Evolutionary conservation across 2,888 invertebrate genomes (phyloP).

Genomic region (Ectobius pallidus): DNA sequence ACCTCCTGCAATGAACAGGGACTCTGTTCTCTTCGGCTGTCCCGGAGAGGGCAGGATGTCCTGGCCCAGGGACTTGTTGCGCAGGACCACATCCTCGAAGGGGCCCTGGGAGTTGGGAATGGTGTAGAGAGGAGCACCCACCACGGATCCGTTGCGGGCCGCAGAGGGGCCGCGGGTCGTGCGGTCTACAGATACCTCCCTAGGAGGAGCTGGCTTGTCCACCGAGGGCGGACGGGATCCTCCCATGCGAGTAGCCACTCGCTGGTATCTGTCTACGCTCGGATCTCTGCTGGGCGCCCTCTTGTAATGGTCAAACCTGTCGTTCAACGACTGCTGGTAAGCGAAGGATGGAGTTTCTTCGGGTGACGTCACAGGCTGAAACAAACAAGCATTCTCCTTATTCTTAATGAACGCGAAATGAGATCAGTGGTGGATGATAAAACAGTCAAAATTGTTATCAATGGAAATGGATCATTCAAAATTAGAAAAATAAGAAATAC

Average conservation of each 20-base stretch:
- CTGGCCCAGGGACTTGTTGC: constrained; percentile 82
- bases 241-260: constrained; percentile 34
- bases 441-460: too few relatives aligned
- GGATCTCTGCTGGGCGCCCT: constrained; percentile 87
- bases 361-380: constrained; percentile 54
- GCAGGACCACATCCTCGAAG: constrained; percentile 81
- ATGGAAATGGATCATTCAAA: too few relatives aligned
- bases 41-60: constrained; percentile 87
- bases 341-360: constrained; percentile 58
- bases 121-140: constrained; percentile 59
- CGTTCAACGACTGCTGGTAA: constrained; percentile 70
- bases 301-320: constrained; percentile 94
- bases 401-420: too few relatives aligned
- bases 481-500: too few relatives aligned
- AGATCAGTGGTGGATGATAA: too few relatives aligned
- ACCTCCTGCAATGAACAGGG: constrained; percentile 69
- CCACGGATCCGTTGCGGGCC: constrained; percentile 68
- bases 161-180: constrained; percentile 60
- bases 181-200: constrained; percentile 56
- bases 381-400: too few relatives aligned
- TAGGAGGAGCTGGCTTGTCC: constrained; percentile 62
- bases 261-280: constrained; percentile 76
- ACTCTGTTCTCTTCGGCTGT: constrained; percentile 91
- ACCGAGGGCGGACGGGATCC: constrained; percentile 78
- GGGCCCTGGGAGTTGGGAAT: constrained; percentile 62